Percentiles rank a stretch among this genome's conserved stretches.
phyloP scores from a whole-genome alignment of 2,888 invertebrate genomes.

The Sussaba pulchella region DNA sequence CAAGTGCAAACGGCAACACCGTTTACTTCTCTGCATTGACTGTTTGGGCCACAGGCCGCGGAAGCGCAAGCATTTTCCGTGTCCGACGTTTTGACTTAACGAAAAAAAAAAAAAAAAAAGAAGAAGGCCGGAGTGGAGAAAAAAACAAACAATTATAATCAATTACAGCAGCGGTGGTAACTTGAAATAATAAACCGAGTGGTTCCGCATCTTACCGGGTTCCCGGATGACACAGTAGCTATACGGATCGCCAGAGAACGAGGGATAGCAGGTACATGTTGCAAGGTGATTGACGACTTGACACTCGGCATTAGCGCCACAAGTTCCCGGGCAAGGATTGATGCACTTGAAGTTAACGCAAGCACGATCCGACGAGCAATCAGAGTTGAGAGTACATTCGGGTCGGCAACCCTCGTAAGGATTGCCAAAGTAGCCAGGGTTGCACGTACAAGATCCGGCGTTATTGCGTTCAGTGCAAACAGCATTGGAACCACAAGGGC shows the following conservation, averaged over 20 bases:
- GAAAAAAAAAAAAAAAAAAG: constrained; percentile 74
- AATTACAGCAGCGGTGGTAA: neutral
- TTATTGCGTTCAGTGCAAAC: constrained; percentile 87
- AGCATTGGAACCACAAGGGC: constrained; percentile 92
- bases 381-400: constrained; percentile 85
- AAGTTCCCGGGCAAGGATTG: constrained; percentile 93
- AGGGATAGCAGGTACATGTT: constrained; percentile 83
- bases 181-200: neutral
- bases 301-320: constrained; percentile 87
- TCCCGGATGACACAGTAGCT: constrained; percentile 84
- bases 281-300: constrained; percentile 84
- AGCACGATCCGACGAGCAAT: constrained; percentile 85
- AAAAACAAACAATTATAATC: constrained; percentile 16
- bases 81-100: constrained; percentile 68
- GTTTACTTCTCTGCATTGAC: constrained; percentile 82
- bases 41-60: constrained; percentile 88
- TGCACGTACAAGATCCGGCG: constrained; percentile 85
- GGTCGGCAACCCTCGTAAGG: constrained; percentile 85
- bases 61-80: constrained; percentile 76
- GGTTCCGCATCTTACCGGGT: constrained; percentile 13
- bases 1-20: constrained; percentile 90
- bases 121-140: too few species aligned
- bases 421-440: constrained; percentile 84
- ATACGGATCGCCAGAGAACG: constrained; percentile 86
- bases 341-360: constrained; percentile 91